Percentiles rank a stretch among this genome's conserved stretches.
phyloP scores from a whole-genome alignment of 2,888 invertebrate species.

The Globia sparganii region DNA sequence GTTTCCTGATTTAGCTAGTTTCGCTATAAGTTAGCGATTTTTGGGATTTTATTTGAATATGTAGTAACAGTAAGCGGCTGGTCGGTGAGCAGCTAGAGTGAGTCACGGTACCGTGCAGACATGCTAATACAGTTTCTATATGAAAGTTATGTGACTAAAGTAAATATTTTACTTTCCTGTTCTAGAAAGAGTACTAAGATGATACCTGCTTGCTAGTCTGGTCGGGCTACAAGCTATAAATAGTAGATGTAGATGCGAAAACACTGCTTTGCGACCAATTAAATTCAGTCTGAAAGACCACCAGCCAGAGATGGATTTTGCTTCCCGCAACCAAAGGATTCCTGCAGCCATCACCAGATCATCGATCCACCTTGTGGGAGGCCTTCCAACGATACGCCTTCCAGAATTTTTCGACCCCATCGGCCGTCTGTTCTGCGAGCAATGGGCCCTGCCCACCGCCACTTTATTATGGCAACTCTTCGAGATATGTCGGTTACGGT shows the following conservation, averaged over 20 bases:
- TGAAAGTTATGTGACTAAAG: conserved; percentile 33
- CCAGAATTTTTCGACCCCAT: too few species aligned
- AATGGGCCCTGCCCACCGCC: too few species aligned
- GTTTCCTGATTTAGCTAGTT: background rate
- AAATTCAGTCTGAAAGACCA: background rate
- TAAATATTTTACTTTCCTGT: conserved; percentile 37
- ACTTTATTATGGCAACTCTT: too few species aligned
- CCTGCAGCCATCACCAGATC: background rate
- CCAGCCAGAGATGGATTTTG: background rate
- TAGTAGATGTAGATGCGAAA: background rate
- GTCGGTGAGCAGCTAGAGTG: background rate
- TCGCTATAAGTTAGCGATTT: background rate
- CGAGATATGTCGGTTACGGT: too few species aligned
- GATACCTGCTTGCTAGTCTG: background rate
- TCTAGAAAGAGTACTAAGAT: background rate
- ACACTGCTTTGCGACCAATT: background rate
- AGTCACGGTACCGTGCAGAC: conserved; percentile 17
- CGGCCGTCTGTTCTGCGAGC: too few species aligned
- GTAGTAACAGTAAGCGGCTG: background rate
- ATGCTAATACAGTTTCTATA: conserved; percentile 22
- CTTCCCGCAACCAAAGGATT: too few species aligned
- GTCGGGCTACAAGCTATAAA: background rate
- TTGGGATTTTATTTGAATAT: background rate
- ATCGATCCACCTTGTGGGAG: background rate
- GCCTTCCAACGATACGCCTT: background rate